Evolutionary conservation across 2,113 vertebrate species (phyloP).

Genomic region (Craseonycteris thonglongyai): DNA sequence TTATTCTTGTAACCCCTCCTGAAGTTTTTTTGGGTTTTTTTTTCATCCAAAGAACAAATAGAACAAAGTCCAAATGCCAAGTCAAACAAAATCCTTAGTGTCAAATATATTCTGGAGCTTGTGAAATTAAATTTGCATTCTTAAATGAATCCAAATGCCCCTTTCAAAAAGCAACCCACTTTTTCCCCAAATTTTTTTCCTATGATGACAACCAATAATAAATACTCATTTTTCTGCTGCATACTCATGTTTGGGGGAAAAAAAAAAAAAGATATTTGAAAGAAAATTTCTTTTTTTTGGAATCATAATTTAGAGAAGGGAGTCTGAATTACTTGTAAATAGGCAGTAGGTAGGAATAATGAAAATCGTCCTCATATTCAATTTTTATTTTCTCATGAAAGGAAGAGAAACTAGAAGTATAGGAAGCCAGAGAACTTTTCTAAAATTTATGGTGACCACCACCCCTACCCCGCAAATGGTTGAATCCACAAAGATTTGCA

Average conservation of each 20-base stretch:
- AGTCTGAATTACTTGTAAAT: background rate
- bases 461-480: background rate
- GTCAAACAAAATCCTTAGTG: constrained; percentile 38
- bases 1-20: background rate
- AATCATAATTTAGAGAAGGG: background rate
- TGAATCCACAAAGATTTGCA: background rate
- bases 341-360: background rate
- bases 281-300: background rate
- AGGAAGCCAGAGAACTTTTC: background rate
- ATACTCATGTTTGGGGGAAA: constrained; percentile 1
- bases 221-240: background rate
- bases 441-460: background rate
- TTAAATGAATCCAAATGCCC: constrained; percentile 52
- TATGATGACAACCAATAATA: constrained; percentile 34
- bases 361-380: background rate
- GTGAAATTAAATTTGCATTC: constrained; percentile 55
- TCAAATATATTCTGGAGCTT: constrained; percentile 24
- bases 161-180: constrained; percentile 1
- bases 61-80: constrained; percentile 38
- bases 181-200: background rate
- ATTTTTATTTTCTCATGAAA: background rate
- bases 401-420: background rate
- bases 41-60: constrained; percentile 35
- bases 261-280: background rate
- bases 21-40: background rate